Evolutionary conservation across 92 coral and sea anemone species (phyloP).

Genomic region (Epizoanthus illoricatus): DNA sequence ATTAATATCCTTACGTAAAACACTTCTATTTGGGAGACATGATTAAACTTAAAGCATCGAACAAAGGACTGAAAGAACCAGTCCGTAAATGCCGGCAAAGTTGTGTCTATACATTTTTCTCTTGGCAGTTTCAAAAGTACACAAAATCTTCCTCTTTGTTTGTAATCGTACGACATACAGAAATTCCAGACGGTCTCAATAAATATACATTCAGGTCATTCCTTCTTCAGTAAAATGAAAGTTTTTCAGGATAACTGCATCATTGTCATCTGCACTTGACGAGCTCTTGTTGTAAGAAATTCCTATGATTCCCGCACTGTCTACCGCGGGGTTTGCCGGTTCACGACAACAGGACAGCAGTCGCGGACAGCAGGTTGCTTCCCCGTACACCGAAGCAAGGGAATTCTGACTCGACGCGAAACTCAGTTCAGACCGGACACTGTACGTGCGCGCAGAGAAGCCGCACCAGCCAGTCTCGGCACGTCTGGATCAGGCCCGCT

Average conservation of each 20-base stretch:
- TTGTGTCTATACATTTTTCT: too few relatives aligned
- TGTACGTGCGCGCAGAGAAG: background rate
- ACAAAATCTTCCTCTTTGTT: too few relatives aligned
- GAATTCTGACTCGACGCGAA: slow-evolving; percentile 22
- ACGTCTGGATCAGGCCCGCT: background rate
- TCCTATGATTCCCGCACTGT: background rate
- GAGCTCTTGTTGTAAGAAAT: slow-evolving; percentile 18
- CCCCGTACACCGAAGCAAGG: background rate
- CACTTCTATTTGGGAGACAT: too few relatives aligned
- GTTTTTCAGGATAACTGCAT: background rate
- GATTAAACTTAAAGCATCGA: too few relatives aligned
- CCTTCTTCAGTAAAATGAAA: background rate
- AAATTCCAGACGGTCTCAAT: background rate
- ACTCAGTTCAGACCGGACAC: slow-evolving; percentile 20
- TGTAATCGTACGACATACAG: background rate
- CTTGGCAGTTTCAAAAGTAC: too few relatives aligned
- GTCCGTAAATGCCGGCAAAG: too few relatives aligned
- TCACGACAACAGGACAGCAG: background rate
- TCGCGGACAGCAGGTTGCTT: background rate
- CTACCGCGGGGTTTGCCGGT: background rate
- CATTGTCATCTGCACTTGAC: slow-evolving; percentile 17
- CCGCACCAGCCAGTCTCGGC: background rate
- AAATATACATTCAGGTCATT: background rate
- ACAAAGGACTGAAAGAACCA: too few relatives aligned
- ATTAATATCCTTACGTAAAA: too few relatives aligned